Conservation (phyloP, 2,797 vertebrate genomes). For the Rhinogobio ventralis region DNA sequence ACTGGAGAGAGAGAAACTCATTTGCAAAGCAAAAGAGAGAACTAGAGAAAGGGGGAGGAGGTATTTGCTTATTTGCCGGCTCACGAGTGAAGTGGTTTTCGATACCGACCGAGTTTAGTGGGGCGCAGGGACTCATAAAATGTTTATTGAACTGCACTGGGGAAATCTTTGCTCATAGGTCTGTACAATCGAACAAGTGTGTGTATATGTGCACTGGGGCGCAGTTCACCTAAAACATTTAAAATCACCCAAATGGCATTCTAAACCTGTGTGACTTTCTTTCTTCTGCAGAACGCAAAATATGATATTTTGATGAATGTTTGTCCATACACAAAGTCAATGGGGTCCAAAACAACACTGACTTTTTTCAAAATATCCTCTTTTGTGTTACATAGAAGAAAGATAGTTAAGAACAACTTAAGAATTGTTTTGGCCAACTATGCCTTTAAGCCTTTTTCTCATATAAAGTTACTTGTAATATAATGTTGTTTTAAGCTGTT, state of each 20-base stretch:
- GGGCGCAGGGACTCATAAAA: constrained; percentile 39
- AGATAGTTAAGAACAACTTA: background rate
- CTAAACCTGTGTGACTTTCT: background rate
- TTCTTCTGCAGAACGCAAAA: background rate
- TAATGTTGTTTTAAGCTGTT: background rate
- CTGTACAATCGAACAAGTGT: constrained; percentile 44
- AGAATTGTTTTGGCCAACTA: background rate
- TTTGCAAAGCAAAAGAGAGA: constrained; percentile 36
- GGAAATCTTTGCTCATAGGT: constrained; percentile 35
- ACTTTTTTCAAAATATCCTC: background rate
- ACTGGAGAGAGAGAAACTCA: constrained; percentile 29
- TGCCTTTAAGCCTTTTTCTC: background rate
- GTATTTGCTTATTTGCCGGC: constrained; percentile 37
- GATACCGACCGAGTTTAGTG: constrained; percentile 37
- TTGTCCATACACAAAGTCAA: background rate
- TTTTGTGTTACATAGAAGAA: background rate
- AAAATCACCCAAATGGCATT: background rate
- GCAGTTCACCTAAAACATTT: background rate
- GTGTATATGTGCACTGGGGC: constrained; percentile 22
- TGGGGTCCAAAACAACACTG: background rate
- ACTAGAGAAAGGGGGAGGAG: background rate
- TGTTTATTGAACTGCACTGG: constrained; percentile 41
- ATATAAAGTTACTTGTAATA: background rate
- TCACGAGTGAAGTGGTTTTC: constrained; percentile 38
- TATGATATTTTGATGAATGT: background rate